Evolutionary conservation across 2,888 invertebrate genomes (phyloP), one percentile per base, ranked within the genome.

Genomic region (Lithophane semibrunnea): DNA sequence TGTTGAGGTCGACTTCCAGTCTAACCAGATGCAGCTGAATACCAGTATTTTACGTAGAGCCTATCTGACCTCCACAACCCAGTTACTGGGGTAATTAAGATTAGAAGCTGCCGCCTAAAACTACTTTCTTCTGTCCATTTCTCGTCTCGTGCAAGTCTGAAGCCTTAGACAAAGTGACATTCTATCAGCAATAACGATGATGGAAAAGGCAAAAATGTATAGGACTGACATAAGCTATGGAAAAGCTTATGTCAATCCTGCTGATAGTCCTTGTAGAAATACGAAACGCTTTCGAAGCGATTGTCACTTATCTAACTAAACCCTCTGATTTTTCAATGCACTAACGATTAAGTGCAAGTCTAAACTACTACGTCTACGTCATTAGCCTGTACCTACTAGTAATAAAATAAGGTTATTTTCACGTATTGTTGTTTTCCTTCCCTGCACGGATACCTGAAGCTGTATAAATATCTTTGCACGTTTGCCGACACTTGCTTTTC

Each of bases 391-490:
- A 24, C 10, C 2, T 61, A n/a, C 9, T 24, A 29, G 7, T 21
- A 29, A 67, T 49, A 9, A 29, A 65, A 66, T 12, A 37, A 72
- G 42, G 24, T 29, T n/a, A 12, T 44, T 69, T 52, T 42, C 63
- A 13, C 49, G 42, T 52, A 67, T 69, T 63, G 60, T 54, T 37
- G 5, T 56, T 60, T 66, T 77, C 44, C 12, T 24, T 56, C 4
- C 16, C 8, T n/a, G 21, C 49, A 52, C 21, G 42, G 49, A 63
- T 67, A 44, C 24, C 2, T 5, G 24, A 29, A 61, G 37, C 24
- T 52, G 21, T 64, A 68, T 74, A 44, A 64, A 81, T 79, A 64
- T 16, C 37, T 21, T 13, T 42, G 49, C 56, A 66, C 29, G 42
- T 61, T 56, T 21, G 10, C 10, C 1, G 24, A 9, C 54, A 66